Percentiles rank a stretch among this genome's conserved stretches.
phyloP scores from a whole-genome alignment of 2,797 vertebrate species.

The Dromococcyx pavoninus region DNA sequence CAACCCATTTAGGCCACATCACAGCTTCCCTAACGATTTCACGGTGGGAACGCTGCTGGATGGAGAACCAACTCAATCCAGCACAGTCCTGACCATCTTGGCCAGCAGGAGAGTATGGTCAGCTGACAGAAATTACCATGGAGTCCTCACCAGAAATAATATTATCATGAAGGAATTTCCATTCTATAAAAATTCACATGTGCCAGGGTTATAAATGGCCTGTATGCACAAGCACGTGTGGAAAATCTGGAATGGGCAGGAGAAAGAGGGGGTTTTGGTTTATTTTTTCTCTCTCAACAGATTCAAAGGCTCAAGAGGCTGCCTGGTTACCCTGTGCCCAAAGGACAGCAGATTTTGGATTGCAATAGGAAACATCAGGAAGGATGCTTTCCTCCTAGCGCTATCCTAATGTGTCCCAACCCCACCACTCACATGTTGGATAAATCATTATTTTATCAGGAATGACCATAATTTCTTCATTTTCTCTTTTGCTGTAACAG shows the following conservation, averaged over 20 bases:
- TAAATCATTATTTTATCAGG: not conserved
- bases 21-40: not conserved
- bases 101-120: not conserved
- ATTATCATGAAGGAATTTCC: not conserved
- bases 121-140: not conserved
- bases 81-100: no score
- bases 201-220: conserved; percentile 31
- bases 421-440: not conserved
- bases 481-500: not conserved
- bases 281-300: not conserved
- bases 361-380: not conserved
- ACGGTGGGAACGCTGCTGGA: not conserved
- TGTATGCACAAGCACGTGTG: not conserved
- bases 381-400: not conserved
- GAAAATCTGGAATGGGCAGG: not conserved
- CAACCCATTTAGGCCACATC: not conserved
- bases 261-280: not conserved
- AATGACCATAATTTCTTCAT: not conserved
- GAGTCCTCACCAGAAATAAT: conserved; percentile 34
- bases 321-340: not conserved
- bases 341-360: not conserved
- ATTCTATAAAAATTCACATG: not conserved
- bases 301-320: not conserved
- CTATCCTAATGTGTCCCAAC: not conserved
- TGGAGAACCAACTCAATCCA: rapidly evolving